These are phyloP conservation scores for Alethe diademata DNA, from an alignment of 2,113 vertebrate genomes.

Conservation along the genomic window DNA sequence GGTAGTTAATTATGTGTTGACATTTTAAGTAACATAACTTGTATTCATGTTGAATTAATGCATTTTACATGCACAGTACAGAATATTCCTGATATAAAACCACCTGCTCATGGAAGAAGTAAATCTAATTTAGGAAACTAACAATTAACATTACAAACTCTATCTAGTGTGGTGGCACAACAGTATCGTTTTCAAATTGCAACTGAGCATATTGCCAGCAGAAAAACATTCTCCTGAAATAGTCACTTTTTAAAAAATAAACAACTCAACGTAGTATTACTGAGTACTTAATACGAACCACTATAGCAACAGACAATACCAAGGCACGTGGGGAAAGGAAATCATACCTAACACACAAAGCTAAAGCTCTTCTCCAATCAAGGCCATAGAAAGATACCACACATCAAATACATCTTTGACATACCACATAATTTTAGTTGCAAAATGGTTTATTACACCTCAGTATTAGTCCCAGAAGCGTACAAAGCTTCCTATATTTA, in stretches of 20 bases:
- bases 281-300: not conserved
- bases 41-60: not conserved
- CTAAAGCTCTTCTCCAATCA: not conserved
- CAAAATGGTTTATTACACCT: not conserved
- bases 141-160: not conserved
- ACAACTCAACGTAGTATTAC: not conserved
- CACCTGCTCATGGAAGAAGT: not conserved
- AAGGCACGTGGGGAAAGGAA: not conserved
- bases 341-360: not conserved
- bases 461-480: not conserved
- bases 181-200: not conserved
- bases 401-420: not conserved
- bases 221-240: not conserved
- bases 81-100: not conserved
- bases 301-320: not conserved
- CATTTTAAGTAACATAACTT: not conserved
- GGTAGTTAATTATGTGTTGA: not conserved
- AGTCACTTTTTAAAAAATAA: not conserved
- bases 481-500: not conserved
- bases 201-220: not conserved
- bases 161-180: not conserved
- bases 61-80: not conserved
- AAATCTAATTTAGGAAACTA: slow-evolving; percentile 4
- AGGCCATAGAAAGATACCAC: not conserved
- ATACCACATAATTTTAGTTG: not conserved